Percentiles rank a stretch among this genome's conserved stretches.
Evolutionary conservation across 2,888 invertebrate species (phyloP).

Genomic region (Oligia fasciuncula): DNA sequence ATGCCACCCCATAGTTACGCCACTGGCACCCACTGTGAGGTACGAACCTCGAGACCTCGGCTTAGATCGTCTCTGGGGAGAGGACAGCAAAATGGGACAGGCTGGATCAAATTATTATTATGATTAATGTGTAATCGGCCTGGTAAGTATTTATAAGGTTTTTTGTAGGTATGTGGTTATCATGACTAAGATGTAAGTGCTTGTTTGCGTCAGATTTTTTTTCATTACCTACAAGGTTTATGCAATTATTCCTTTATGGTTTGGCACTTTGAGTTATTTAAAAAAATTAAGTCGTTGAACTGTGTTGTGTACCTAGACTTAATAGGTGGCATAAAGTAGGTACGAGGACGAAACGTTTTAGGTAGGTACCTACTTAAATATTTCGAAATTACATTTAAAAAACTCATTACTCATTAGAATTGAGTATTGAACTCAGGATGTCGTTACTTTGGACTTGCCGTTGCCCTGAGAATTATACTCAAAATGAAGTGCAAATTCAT

Average conservation of each 20-base stretch:
- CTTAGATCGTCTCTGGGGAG: too few species aligned
- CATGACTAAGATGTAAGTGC: neutral
- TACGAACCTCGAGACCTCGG: too few species aligned
- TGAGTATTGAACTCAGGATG: too few species aligned
- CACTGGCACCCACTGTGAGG: too few species aligned
- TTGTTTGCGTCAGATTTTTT: neutral
- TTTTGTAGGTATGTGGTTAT: slow-evolving; percentile 2
- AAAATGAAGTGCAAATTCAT: neutral
- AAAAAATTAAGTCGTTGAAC: neutral
- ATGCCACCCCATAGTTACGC: too few species aligned
- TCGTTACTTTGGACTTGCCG: neutral
- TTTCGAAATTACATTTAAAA: neutral
- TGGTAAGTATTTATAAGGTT: neutral
- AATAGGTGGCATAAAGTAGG: neutral
- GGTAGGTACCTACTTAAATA: too few species aligned
- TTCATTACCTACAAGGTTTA: neutral
- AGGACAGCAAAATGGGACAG: too few species aligned
- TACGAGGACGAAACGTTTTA: neutral
- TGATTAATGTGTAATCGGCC: neutral
- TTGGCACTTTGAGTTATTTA: neutral
- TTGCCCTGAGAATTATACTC: neutral
- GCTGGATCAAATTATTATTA: too few species aligned
- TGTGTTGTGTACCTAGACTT: neutral
- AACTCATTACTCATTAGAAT: too few species aligned
- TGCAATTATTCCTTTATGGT: neutral